Evolutionary conservation across 2,797 vertebrate genomes (phyloP).

Genomic region (Mus caroli): DNA sequence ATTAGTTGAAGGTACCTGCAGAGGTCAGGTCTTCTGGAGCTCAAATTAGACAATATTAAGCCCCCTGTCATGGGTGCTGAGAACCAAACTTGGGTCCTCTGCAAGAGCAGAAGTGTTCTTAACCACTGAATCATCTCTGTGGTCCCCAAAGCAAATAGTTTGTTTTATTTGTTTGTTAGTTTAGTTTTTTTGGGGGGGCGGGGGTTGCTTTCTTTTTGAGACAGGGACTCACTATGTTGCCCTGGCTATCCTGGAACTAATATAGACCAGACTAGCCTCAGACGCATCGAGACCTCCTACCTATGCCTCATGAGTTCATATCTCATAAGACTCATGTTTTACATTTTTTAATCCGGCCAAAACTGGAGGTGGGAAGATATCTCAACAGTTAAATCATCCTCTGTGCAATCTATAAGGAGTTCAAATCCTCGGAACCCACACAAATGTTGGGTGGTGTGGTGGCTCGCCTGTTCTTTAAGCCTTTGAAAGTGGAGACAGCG

Average conservation of each 20-base stretch:
- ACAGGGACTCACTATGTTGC: not conserved
- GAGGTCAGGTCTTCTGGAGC: not conserved
- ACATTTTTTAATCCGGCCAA: not conserved
- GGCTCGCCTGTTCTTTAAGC: not conserved
- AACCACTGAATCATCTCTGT: not conserved
- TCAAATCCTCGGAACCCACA: not conserved
- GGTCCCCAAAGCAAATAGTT: not conserved
- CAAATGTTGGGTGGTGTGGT: not conserved
- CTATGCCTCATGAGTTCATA: not conserved
- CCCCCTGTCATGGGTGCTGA: not conserved
- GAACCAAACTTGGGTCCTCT: not conserved
- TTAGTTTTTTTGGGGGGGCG: not conserved
- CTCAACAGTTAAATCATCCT: not conserved
- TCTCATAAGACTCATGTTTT: not conserved
- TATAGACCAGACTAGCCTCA: not conserved
- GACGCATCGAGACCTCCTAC: not conserved
- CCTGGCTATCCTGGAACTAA: not conserved
- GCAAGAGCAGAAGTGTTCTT: not conserved
- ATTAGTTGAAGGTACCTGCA: not conserved
- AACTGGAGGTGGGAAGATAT: not conserved
- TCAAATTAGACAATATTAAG: not conserved
- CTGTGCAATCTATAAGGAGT: not conserved
- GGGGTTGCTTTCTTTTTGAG: not conserved
- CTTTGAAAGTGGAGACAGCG: not conserved
- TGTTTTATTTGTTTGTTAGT: not conserved